Percentiles rank a stretch among this genome's conserved stretches.
Evolutionary conservation across 2,113 vertebrate genomes (phyloP).

Genomic region (Panthera uncia): DNA sequence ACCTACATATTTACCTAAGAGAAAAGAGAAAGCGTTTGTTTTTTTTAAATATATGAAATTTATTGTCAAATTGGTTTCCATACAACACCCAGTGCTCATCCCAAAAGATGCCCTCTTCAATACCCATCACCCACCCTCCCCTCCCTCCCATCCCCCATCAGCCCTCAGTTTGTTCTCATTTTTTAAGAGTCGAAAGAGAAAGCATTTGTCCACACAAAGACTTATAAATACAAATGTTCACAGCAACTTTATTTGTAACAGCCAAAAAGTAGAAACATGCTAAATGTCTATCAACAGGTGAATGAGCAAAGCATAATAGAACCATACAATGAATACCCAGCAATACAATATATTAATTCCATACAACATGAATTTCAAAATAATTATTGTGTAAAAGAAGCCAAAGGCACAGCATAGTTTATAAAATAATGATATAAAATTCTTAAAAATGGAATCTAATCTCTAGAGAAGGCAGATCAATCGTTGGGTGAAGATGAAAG

Average conservation of each 20-base stretch:
- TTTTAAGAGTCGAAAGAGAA: not conserved
- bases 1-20: not conserved
- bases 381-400: constrained; percentile 33
- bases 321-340: not conserved
- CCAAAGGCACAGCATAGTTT: not conserved
- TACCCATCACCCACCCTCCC: no score
- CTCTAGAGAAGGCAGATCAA: not conserved
- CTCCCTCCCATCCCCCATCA: no score
- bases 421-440: not conserved
- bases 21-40: not conserved
- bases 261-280: not conserved
- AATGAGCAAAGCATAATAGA: not conserved
- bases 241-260: not conserved
- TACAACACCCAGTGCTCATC: no score
- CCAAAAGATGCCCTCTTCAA: no score
- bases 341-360: not conserved
- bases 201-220: not conserved
- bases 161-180: no score
- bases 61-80: no score
- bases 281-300: not conserved
- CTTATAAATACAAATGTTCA: not conserved
- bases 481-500: not conserved
- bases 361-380: not conserved
- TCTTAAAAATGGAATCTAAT: not conserved
- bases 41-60: no score